A percentile compares a stretch with the other conserved stretches of the same genome.
These are phyloP conservation scores for Phlogophora meticulosa DNA, from an alignment of 2,888 invertebrate genomes.

Conservation along the genomic window DNA sequence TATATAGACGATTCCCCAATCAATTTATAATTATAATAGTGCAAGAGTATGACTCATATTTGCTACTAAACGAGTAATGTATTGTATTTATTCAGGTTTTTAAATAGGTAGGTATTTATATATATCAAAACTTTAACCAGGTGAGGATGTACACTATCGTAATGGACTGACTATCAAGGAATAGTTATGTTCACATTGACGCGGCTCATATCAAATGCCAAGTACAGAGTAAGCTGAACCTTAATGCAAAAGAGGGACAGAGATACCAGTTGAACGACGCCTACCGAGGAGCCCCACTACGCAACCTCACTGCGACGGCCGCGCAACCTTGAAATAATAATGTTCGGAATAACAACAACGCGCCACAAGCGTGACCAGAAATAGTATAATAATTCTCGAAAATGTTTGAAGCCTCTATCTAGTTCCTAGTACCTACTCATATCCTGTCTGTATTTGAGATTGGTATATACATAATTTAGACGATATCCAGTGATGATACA, in stretches of 20 bases:
- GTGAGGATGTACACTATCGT: constrained; percentile 76
- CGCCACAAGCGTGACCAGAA: constrained; percentile 91
- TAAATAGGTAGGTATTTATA: constrained; percentile 61
- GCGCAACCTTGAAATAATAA: constrained; percentile 91
- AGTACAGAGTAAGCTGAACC: constrained; percentile 86
- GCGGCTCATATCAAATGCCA: constrained; percentile 86
- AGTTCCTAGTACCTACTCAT: constrained; percentile 75
- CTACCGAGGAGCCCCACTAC: constrained; percentile 91
- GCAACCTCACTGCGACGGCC: constrained; percentile 90
- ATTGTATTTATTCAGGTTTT: constrained; percentile 74
- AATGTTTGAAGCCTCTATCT: constrained; percentile 81
- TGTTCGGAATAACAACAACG: constrained; percentile 91
- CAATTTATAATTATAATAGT: constrained; percentile 67
- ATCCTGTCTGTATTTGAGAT: constrained; percentile 76
- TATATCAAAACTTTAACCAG: constrained; percentile 74
- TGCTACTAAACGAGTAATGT: constrained; percentile 68
- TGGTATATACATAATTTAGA: constrained; percentile 26
- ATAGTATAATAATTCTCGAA: constrained; percentile 87
- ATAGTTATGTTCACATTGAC: constrained; percentile 82
- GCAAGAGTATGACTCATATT: constrained; percentile 77
- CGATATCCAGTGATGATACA: constrained; percentile 29
- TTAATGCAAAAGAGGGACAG: constrained; percentile 88
- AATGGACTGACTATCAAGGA: constrained; percentile 80
- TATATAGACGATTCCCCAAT: constrained; percentile 67
- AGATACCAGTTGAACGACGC: constrained; percentile 88